Conservation (phyloP, 2,888 invertebrate species). For the Marronus borbonicus region DNA sequence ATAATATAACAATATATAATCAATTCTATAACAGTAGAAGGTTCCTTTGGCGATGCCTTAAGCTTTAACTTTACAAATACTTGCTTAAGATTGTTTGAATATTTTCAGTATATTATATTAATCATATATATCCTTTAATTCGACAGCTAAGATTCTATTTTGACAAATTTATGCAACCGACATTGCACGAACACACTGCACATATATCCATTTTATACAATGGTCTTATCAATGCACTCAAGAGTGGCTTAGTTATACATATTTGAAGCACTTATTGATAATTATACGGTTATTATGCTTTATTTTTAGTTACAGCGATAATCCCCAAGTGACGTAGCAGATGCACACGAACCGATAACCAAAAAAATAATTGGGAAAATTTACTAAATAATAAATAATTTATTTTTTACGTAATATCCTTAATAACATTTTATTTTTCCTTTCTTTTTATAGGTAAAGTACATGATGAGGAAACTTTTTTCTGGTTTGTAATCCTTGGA, state of each 20-base stretch:
- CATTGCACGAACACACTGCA: too few relatives aligned
- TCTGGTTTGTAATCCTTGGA: background rate
- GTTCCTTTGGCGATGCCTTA: conserved; percentile 4
- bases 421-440: conserved; percentile 19
- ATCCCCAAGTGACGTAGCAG: background rate
- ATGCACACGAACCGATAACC: background rate
- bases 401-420: conserved; percentile 34
- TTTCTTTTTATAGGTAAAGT: conserved; percentile 25
- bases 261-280: background rate
- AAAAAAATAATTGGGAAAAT: conserved; percentile 23
- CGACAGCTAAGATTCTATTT: too few relatives aligned
- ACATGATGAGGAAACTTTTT: conserved; percentile 16
- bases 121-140: too few relatives aligned
- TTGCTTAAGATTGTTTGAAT: too few relatives aligned
- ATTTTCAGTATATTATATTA: too few relatives aligned
- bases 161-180: too few relatives aligned
- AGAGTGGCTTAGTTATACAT: background rate
- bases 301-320: too few relatives aligned
- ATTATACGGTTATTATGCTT: background rate
- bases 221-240: background rate
- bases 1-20: background rate
- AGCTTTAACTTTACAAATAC: too few relatives aligned
- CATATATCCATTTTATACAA: background rate
- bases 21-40: background rate
- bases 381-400: conserved; percentile 33